phyloP scores from a whole-genome alignment of 2,797 vertebrate species.

The Propithecus deckenii region DNA sequence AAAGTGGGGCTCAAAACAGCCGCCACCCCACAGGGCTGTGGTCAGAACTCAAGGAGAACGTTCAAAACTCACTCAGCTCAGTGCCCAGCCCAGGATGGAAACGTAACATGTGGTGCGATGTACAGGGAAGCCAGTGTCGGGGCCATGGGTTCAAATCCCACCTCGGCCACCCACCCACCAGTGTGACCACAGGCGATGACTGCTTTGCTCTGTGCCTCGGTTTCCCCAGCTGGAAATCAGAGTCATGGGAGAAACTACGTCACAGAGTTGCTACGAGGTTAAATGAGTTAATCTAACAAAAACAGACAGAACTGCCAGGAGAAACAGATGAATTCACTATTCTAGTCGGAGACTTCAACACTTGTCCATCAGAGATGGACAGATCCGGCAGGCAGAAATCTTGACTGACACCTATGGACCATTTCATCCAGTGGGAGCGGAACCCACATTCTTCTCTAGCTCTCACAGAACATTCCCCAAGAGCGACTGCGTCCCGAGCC shows the following conservation, averaged over 20 bases:
- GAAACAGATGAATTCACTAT: background rate
- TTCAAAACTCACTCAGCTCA: accelerated
- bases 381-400: background rate
- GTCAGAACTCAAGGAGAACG: background rate
- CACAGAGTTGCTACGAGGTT: background rate
- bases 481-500: background rate
- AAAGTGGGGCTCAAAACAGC: background rate
- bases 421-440: background rate
- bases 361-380: background rate
- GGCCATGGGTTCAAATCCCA: background rate
- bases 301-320: background rate
- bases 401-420: background rate
- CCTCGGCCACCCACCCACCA: background rate
- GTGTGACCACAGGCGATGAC: background rate
- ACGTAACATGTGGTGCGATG: background rate
- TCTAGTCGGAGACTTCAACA: background rate
- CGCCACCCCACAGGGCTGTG: no score
- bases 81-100: background rate
- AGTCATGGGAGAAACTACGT: background rate
- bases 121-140: accelerated
- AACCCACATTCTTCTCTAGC: background rate
- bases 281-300: background rate
- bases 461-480: background rate
- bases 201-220: background rate
- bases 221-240: background rate